Percentiles rank a stretch among this genome's conserved stretches.
Conservation (phyloP, 2,888 invertebrate genomes). For the Trichopoda pennipes region DNA sequence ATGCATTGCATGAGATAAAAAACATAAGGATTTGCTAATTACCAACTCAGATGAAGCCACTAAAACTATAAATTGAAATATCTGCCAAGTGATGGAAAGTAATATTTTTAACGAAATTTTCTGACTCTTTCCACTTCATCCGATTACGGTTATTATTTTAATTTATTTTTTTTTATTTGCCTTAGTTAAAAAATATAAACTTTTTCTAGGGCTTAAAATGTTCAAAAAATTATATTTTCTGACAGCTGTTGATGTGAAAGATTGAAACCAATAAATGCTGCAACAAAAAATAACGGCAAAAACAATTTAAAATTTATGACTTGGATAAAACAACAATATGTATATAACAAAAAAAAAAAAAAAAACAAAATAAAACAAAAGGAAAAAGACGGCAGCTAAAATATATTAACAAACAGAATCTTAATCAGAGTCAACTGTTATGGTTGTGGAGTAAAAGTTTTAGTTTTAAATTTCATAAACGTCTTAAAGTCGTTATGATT, state of each 20-base stretch:
- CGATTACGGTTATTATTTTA: neutral
- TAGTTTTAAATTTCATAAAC: slow-evolving; percentile 15
- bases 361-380: neutral
- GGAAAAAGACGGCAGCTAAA: neutral
- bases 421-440: slow-evolving; percentile 26
- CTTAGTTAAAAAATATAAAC: neutral
- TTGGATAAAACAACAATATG: neutral
- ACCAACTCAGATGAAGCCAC: no score
- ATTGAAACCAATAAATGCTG: slow-evolving; percentile 10
- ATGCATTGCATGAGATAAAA: no score
- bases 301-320: slow-evolving; percentile 38
- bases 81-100: no score
- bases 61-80: no score
- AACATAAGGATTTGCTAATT: no score
- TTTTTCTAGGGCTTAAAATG: neutral
- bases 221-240: neutral
- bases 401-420: no score
- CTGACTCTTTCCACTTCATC: no score
- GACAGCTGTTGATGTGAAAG: slow-evolving; percentile 37
- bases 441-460: slow-evolving; percentile 40
- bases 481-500: slow-evolving; percentile 19
- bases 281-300: slow-evolving; percentile 7
- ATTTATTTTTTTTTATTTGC: no score
- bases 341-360: neutral
- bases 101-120: no score